phyloP scores from a whole-genome alignment of 92 coral and sea anemone species.

The Meandrina meandrites region DNA sequence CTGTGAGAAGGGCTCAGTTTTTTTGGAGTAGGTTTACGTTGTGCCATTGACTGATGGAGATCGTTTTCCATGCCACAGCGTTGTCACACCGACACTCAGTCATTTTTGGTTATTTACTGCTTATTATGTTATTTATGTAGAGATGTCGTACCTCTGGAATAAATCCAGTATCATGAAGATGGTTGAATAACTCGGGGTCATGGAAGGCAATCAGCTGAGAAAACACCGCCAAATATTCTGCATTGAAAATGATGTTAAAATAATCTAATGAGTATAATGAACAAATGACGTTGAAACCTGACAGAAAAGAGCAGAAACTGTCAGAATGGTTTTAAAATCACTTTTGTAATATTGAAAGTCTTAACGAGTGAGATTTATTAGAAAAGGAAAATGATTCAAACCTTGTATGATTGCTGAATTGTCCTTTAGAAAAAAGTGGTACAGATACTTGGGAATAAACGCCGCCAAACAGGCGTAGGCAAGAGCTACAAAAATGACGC shows the following conservation, averaged over 20 bases:
- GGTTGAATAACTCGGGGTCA: constrained; percentile 95
- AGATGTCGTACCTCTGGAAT: constrained; percentile 82
- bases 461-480: constrained; percentile 87
- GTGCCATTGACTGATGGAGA: not conserved
- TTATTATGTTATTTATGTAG: too few relatives aligned
- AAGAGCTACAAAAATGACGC: constrained; percentile 61
- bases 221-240: constrained; percentile 98
- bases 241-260: not conserved
- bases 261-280: not conserved
- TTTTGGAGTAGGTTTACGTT: too few relatives aligned
- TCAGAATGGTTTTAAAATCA: too few relatives aligned
- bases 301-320: not conserved
- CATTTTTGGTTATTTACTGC: not conserved
- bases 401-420: constrained; percentile 98
- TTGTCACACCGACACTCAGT: not conserved
- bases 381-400: constrained; percentile 6
- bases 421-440: constrained; percentile 93
- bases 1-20: too few relatives aligned
- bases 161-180: constrained; percentile 91
- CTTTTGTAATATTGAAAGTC: too few relatives aligned
- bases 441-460: constrained; percentile 90
- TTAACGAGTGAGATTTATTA: too few relatives aligned
- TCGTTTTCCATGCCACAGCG: not conserved
- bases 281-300: not conserved
- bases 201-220: constrained; percentile 97